These are phyloP conservation scores for Tragelaphus oryx DNA, from an alignment of 2,797 vertebrate genomes.

Conservation along the genomic window DNA sequence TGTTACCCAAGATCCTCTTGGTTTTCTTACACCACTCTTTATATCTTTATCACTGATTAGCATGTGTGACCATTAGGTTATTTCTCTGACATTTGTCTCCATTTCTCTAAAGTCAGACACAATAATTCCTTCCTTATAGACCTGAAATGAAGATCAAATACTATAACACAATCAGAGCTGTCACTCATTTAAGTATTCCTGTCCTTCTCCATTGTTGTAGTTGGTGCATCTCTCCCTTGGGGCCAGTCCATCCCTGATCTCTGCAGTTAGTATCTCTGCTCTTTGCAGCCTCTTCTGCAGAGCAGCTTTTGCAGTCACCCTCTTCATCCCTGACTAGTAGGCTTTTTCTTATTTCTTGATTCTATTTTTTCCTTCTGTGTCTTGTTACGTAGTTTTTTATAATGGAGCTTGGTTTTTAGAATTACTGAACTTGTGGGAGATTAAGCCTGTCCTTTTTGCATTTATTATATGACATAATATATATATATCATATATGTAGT, in stretches of 20 bases:
- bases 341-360: constrained; percentile 67
- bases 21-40: background rate
- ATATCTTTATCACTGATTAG: background rate
- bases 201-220: constrained; percentile 56
- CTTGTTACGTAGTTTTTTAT: constrained; percentile 38
- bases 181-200: constrained; percentile 47
- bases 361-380: constrained; percentile 58
- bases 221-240: constrained; percentile 52
- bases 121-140: constrained; percentile 23
- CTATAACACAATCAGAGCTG: background rate
- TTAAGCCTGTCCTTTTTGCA: background rate
- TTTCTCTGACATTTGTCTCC: constrained; percentile 32
- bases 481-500: background rate
- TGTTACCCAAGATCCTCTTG: background rate
- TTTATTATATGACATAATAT: background rate
- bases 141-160: constrained; percentile 26
- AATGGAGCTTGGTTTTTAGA: constrained; percentile 34
- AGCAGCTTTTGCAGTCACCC: constrained; percentile 54
- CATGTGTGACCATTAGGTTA: background rate
- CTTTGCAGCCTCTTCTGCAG: constrained; percentile 61
- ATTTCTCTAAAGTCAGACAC: constrained; percentile 36
- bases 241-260: constrained; percentile 39
- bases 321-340: constrained; percentile 63
- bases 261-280: constrained; percentile 56
- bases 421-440: constrained; percentile 22